A percentile compares a stretch with the other conserved stretches of the same genome.
These are phyloP conservation scores for Amniataba percoides DNA, from an alignment of 2,797 vertebrate species.

Conservation along the genomic window DNA sequence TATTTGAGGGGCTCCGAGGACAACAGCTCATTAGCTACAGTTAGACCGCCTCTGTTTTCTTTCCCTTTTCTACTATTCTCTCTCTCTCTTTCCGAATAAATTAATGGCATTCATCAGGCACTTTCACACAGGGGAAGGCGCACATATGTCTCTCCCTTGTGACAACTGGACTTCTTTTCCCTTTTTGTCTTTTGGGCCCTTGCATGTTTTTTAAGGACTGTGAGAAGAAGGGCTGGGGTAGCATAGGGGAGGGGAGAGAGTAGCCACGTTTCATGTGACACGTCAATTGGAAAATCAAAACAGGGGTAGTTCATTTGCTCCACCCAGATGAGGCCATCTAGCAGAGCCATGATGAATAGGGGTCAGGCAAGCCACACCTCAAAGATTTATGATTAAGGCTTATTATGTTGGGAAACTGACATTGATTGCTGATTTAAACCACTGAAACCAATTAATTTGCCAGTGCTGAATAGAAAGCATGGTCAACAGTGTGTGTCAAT, in stretches of 20 bases:
- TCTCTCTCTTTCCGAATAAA: slow-evolving; percentile 59
- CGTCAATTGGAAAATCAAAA: slow-evolving; percentile 96
- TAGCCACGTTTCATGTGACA: slow-evolving; percentile 89
- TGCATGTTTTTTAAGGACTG: slow-evolving; percentile 50
- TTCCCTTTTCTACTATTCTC: slow-evolving; percentile 37
- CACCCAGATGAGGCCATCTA: slow-evolving; percentile 92
- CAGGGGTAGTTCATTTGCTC: slow-evolving; percentile 91
- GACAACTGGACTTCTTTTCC: slow-evolving; percentile 58
- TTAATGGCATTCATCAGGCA: slow-evolving; percentile 65
- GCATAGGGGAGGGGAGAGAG: slow-evolving; percentile 54
- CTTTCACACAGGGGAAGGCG: slow-evolving; percentile 43
- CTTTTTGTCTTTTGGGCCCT: slow-evolving; percentile 65
- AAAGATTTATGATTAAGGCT: slow-evolving; percentile 88
- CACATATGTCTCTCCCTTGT: slow-evolving; percentile 57
- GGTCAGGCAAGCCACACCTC: slow-evolving; percentile 85
- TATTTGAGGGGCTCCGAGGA: slow-evolving; percentile 62
- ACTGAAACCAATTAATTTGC: slow-evolving; percentile 85
- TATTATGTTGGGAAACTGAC: slow-evolving; percentile 88
- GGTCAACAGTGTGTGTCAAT: slow-evolving; percentile 86
- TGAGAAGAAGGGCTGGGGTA: slow-evolving; percentile 54
- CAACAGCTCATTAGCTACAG: slow-evolving; percentile 86
- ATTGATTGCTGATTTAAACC: slow-evolving; percentile 88
- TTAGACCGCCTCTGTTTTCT: slow-evolving; percentile 52
- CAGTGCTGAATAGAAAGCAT: slow-evolving; percentile 85
- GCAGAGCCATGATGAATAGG: slow-evolving; percentile 80